Base-by-base conservation (phyloP, 2,888 invertebrate genomes). In the Coremacera marginata region DNA sequence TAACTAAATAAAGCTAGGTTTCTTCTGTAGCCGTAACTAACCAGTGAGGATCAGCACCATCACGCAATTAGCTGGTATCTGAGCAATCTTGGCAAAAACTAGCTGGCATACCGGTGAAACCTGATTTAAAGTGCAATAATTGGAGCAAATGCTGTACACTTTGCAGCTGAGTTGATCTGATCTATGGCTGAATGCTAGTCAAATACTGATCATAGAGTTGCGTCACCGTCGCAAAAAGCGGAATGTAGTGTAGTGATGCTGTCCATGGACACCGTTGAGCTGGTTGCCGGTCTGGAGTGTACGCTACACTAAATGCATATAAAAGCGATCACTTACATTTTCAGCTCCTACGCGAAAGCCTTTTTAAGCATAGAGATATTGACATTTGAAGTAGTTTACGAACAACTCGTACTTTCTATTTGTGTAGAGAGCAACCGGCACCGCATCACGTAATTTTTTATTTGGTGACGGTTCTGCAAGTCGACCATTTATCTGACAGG, bases 321-420 rank as follows among this genome's bases (percentile, higher is more conserved):
- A 25, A 67, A 37, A 55, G 55, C 55, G 67, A 67, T 67, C 67
- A 74, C 74, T 74, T 74, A 67, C 74, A 37, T 52, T 74, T 74
- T 74, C 74, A 71, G 74, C 74, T 74, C 74, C 74, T 74, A 74
- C 74, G 74, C 74, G 74, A 74, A 74, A 55, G n/a, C 37, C 63
- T 73, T 49, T 73, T 65, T 65, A 73, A 73, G 51, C 73, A 49
- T 27, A 37, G 8, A 74, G 67, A 63, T 74, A 74, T 74, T 67
- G 74, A 67, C 67, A 67, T 55, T 74, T 55, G 37, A 34, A 27
- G 70, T 14, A 25, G 62, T 44, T 34, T 60, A 49, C 73, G 9
- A 55, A 19, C 65, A 62, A 55, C 55, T 67, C 67, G 67, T 67
- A 67, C 74, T 74, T 74, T 74, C 74, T 74, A 67, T 67, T 65